phyloP scores from a whole-genome alignment of 2,888 invertebrate genomes.

The Mantis religiosa region DNA sequence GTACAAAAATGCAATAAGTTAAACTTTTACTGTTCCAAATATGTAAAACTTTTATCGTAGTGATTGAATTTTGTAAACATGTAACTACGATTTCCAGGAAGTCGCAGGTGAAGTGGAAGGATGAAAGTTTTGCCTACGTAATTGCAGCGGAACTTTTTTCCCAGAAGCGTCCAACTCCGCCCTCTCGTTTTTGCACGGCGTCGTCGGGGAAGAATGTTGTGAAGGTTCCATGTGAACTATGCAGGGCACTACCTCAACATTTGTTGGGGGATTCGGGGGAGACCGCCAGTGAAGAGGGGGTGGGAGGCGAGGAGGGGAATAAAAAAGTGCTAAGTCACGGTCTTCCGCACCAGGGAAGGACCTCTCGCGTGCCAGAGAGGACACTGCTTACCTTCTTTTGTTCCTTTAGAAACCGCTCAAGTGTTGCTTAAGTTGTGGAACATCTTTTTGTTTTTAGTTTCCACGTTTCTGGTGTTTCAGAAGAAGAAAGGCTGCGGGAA shows the following conservation, averaged over 20 bases:
- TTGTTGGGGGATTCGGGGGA: not conserved
- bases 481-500: not conserved
- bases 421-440: not conserved
- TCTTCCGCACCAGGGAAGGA: not conserved
- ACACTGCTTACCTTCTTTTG: not conserved
- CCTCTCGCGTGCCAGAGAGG: not conserved
- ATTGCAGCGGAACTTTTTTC: not conserved
- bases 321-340: not conserved
- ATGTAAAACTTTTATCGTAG: too few species aligned
- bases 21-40: too few species aligned
- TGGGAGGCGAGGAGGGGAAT: not conserved
- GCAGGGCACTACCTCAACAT: not conserved
- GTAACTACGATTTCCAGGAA: too few species aligned
- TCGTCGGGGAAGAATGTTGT: not conserved
- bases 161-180: not conserved
- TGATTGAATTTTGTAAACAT: too few species aligned
- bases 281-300: not conserved
- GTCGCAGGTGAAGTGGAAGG: too few species aligned
- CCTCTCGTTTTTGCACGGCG: not conserved
- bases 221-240: not conserved
- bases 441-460: not conserved
- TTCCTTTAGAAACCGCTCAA: not conserved
- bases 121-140: not conserved
- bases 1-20: too few species aligned
- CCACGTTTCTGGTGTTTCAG: not conserved